Evolutionary conservation across 2,797 vertebrate species (phyloP).

Genomic region (Tauraco hartlaubi): DNA sequence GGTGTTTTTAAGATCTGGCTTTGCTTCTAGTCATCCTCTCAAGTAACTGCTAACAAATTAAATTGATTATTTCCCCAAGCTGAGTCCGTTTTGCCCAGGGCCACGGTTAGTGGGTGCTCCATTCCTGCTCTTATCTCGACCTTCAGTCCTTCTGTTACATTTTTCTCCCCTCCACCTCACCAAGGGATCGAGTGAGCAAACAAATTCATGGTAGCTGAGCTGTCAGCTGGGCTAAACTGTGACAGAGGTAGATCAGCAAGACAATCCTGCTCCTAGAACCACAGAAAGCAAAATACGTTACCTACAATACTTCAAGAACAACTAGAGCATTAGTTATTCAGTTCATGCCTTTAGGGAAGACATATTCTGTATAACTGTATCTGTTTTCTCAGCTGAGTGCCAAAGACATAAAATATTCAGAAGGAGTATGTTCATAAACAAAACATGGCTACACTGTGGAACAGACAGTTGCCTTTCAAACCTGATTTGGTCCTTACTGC

Average conservation of each 20-base stretch:
- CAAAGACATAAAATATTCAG: not conserved
- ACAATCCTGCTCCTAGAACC: not conserved
- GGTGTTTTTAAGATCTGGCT: no score
- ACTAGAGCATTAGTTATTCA: not conserved
- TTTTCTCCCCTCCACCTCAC: no score
- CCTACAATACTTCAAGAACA: not conserved
- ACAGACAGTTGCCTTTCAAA: not conserved
- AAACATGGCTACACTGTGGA: not conserved
- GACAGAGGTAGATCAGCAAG: not conserved
- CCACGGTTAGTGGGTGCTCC: no score
- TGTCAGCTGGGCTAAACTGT: no score
- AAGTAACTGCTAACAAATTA: no score
- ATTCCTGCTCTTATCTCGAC: no score
- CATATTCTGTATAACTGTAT: not conserved
- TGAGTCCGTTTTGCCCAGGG: no score
- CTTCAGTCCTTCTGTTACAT: no score
- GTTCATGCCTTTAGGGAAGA: not conserved
- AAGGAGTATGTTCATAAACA: not conserved
- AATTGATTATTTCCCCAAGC: no score
- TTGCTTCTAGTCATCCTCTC: no score
- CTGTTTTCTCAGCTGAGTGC: not conserved
- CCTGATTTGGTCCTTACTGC: not conserved
- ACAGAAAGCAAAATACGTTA: not conserved
- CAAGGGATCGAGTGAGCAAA: no score
- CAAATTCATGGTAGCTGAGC: no score